Conservation (phyloP, 2,797 vertebrate genomes). For the Microctenopoma stevenorrisi region DNA sequence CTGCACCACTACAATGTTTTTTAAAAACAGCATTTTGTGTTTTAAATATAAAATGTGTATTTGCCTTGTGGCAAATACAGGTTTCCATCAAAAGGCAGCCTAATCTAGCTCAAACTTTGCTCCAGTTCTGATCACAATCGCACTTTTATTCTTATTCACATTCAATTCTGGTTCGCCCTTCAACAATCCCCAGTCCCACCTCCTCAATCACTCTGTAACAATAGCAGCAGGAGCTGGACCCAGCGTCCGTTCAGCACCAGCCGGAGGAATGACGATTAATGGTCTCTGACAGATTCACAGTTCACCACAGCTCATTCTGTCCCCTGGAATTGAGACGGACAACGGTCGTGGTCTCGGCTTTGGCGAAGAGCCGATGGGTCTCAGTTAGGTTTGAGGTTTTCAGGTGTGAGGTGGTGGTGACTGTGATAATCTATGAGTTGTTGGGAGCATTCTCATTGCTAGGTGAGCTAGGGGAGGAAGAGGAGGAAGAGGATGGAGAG, state of each 20-base stretch:
- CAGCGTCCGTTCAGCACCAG: slow-evolving; percentile 41
- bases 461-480: slow-evolving; percentile 92
- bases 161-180: slow-evolving; percentile 43
- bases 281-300: slow-evolving; percentile 35
- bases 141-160: slow-evolving; percentile 37
- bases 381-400: slow-evolving; percentile 42
- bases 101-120: slow-evolving; percentile 42
- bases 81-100: slow-evolving; percentile 66
- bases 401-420: slow-evolving; percentile 24
- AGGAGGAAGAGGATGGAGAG: slow-evolving; percentile 90
- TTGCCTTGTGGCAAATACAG: slow-evolving; percentile 34
- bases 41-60: slow-evolving; percentile 66
- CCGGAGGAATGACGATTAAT: slow-evolving; percentile 50
- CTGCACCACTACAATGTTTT: slow-evolving; percentile 58
- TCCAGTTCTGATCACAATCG: slow-evolving; percentile 34
- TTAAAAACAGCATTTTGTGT: slow-evolving; percentile 39
- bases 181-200: slow-evolving; percentile 21
- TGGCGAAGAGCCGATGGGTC: slow-evolving; percentile 24
- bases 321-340: slow-evolving; percentile 40
- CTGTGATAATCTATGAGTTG: slow-evolving; percentile 87
- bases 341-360: slow-evolving; percentile 40
- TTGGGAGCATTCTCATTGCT: slow-evolving; percentile 91
- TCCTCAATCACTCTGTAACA: slow-evolving; percentile 40
- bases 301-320: slow-evolving; percentile 35
- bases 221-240: slow-evolving; percentile 57